Evolutionary conservation across 2,888 invertebrate genomes (phyloP).

Genomic region (Drosophila siamana): DNA sequence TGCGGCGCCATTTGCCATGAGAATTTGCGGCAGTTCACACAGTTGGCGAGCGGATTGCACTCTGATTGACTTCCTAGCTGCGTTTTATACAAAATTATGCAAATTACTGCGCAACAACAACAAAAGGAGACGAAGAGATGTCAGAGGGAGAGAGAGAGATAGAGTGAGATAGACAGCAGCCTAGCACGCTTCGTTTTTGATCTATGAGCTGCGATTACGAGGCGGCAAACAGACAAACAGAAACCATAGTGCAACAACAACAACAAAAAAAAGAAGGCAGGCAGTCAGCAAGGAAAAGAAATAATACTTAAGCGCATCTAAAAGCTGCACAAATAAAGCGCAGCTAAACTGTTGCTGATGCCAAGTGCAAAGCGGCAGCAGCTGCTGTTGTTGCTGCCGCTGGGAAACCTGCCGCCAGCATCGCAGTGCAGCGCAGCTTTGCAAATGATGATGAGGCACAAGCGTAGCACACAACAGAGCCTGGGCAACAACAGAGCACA

Average conservation of each 20-base stretch:
- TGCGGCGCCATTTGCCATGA: slow-evolving; percentile 58
- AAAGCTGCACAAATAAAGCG: slow-evolving; percentile 76
- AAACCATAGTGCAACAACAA: not conserved
- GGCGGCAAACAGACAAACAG: slow-evolving; percentile 46
- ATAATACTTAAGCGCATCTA: slow-evolving; percentile 53
- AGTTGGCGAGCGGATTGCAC: slow-evolving; percentile 30
- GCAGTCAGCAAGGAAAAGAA: slow-evolving; percentile 2
- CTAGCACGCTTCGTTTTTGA: slow-evolving; percentile 64
- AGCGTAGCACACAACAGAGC: slow-evolving; percentile 30
- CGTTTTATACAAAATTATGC: slow-evolving; percentile 53
- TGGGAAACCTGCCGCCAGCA: slow-evolving; percentile 57
- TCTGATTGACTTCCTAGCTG: slow-evolving; percentile 50
- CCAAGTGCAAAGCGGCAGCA: slow-evolving; percentile 65
- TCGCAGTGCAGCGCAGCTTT: slow-evolving; percentile 54
- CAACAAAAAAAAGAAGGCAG: not conserved
- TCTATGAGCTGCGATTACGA: slow-evolving; percentile 77
- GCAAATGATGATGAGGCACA: slow-evolving; percentile 79
- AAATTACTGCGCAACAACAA: slow-evolving; percentile 48
- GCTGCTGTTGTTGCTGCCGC: slow-evolving; percentile 43
- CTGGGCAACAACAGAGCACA: no score
- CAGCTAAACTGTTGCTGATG: slow-evolving; percentile 52
- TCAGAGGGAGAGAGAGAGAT: not conserved
- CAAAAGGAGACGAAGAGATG: not conserved
- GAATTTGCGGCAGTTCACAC: slow-evolving; percentile 59
- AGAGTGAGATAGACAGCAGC: slow-evolving; percentile 9